Percentiles rank a stretch among this genome's conserved stretches.
Conservation (phyloP, 1,140 invertebrate species). For the Phortica variegata region DNA sequence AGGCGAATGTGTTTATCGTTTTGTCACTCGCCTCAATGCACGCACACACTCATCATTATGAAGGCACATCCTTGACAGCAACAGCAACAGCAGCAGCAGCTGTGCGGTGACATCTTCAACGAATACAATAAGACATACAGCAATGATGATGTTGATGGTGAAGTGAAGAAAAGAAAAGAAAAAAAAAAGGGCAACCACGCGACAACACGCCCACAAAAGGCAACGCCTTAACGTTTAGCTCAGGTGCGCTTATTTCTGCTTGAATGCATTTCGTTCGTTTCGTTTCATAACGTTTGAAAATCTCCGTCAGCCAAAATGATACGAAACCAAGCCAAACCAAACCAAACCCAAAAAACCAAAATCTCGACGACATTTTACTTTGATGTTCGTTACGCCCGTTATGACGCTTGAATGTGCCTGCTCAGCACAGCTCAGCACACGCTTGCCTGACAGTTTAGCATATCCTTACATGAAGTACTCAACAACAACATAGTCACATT, state of each 20-base stretch:
- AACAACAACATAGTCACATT: neutral
- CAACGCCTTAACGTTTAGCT: constrained; percentile 40
- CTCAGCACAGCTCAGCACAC: constrained; percentile 4
- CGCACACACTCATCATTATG: neutral
- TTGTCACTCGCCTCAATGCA: constrained; percentile 38
- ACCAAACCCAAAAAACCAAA: too few relatives aligned
- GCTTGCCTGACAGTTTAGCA: too few relatives aligned
- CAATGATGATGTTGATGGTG: too few relatives aligned
- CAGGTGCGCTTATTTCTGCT: constrained; percentile 51
- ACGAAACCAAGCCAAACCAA: constrained; percentile 41
- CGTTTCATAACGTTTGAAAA: too few relatives aligned
- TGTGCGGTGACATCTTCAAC: too few relatives aligned
- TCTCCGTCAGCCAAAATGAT: too few relatives aligned
- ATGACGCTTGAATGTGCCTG: constrained; percentile 28
- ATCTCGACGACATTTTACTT: constrained; percentile 47
- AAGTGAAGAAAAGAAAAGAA: too few relatives aligned
- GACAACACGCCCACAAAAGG: constrained; percentile 39
- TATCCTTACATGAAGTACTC: too few relatives aligned
- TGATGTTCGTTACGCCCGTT: too few relatives aligned
- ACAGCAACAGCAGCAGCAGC: neutral
- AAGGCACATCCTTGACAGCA: neutral
- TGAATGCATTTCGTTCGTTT: constrained; percentile 45
- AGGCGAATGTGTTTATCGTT: constrained; percentile 49
- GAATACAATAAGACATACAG: too few relatives aligned
- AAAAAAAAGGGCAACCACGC: constrained; percentile 15